Evolutionary conservation across 2,113 vertebrate species (phyloP).

Genomic region (Gnathonemus echidnorhynchus): DNA sequence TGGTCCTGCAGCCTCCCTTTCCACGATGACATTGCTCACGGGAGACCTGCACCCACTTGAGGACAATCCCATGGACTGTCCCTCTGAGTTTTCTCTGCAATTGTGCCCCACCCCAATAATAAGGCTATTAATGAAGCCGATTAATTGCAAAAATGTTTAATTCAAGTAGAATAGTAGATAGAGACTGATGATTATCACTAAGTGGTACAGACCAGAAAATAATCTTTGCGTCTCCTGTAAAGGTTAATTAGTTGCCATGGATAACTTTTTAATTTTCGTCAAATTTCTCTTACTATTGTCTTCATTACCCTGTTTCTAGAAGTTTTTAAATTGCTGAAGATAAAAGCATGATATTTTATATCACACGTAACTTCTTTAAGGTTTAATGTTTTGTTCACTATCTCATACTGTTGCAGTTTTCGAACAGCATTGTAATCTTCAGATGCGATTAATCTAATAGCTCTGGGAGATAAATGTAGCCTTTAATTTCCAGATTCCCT

Average conservation of each 20-base stretch:
- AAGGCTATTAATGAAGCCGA: not conserved
- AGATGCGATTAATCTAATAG: not conserved
- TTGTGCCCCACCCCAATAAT: not conserved
- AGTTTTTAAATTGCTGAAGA: not conserved
- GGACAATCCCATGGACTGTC: not conserved
- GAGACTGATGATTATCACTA: not conserved
- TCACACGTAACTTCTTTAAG: not conserved
- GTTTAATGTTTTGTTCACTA: not conserved
- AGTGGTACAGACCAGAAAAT: not conserved
- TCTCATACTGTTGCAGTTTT: not conserved
- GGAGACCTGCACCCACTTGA: not conserved
- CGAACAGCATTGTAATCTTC: not conserved
- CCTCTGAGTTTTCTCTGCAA: slow-evolving; percentile 15
- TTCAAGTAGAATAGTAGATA: slow-evolving; percentile 5
- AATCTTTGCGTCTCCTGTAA: not conserved
- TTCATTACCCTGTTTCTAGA: not conserved
- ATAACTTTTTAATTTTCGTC: not conserved
- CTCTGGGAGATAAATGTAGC: not conserved
- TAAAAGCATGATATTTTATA: not conserved
- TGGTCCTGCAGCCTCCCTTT: not conserved
- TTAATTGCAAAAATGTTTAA: slow-evolving; percentile 17
- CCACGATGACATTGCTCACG: not conserved
- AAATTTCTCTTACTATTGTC: not conserved
- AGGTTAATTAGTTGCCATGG: not conserved
- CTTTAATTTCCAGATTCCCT: not conserved